These are phyloP conservation scores for Archocentrus centrarchus DNA, from an alignment of 2,113 vertebrate genomes.

Conservation along the genomic window DNA sequence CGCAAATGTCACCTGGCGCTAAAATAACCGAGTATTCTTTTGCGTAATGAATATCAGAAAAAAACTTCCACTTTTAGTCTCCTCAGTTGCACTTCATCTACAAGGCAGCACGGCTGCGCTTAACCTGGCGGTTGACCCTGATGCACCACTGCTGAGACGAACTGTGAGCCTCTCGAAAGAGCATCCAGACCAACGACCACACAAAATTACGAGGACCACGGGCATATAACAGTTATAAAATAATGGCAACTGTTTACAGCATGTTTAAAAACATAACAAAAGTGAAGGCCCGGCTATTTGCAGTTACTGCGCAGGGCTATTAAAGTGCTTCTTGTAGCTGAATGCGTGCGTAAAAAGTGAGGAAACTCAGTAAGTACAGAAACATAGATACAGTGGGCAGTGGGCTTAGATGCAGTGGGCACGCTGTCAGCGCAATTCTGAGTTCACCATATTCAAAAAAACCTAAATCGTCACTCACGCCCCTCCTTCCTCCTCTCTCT, in stretches of 20 bases:
- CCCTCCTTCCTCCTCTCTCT: slow-evolving; percentile 29
- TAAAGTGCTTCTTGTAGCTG: background rate
- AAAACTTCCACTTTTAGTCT: background rate
- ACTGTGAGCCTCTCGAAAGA: slow-evolving; percentile 2
- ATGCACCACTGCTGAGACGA: background rate
- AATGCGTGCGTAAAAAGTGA: slow-evolving; percentile 12
- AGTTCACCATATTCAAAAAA: slow-evolving; percentile 16
- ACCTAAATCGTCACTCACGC: slow-evolving; percentile 26
- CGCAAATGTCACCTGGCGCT: background rate
- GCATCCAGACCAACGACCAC: background rate
- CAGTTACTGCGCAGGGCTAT: background rate
- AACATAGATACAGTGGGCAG: background rate
- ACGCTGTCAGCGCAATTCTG: background rate
- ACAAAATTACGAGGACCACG: accelerated
- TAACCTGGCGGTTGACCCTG: slow-evolving; percentile 30
- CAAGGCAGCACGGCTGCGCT: background rate
- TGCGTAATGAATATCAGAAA: background rate
- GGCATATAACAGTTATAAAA: accelerated
- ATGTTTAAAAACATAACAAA: background rate
- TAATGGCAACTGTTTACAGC: background rate
- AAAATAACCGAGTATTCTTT: background rate
- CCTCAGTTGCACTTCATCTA: background rate
- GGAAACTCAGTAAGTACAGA: too few species aligned
- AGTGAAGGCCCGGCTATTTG: accelerated
- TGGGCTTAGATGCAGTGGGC: background rate